phyloP scores from a whole-genome alignment of 1,140 invertebrate species.

The Apis laboriosa region DNA sequence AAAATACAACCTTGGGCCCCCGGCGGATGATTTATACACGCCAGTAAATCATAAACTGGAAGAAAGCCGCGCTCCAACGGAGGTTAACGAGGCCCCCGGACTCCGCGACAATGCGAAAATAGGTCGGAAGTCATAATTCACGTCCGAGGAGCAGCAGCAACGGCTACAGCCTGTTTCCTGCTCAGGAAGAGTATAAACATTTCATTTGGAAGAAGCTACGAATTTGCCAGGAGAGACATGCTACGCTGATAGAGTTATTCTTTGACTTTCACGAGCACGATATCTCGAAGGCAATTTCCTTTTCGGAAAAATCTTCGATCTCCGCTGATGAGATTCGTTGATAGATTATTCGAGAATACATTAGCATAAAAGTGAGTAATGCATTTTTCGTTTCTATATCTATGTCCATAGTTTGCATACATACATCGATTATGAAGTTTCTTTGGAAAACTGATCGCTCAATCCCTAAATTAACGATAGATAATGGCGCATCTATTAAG shows the following conservation, averaged over 20 bases:
- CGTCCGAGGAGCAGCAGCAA: slow-evolving; percentile 37
- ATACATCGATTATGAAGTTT: no score
- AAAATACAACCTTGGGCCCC: background rate
- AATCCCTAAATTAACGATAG: no score
- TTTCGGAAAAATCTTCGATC: slow-evolving; percentile 32
- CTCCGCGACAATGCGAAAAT: slow-evolving; percentile 71
- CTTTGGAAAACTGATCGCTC: no score
- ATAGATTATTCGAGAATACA: background rate
- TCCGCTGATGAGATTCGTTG: background rate
- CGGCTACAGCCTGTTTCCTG: slow-evolving; percentile 23
- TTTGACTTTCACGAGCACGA: slow-evolving; percentile 25
- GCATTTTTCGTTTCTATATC: no score
- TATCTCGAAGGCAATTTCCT: slow-evolving; percentile 23
- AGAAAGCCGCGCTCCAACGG: slow-evolving; percentile 20
- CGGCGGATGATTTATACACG: slow-evolving; percentile 50
- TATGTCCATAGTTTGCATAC: no score
- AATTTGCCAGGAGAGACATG: slow-evolving; percentile 40
- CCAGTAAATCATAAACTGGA: slow-evolving; percentile 50
- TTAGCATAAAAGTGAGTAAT: no score
- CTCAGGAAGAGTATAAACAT: slow-evolving; percentile 34
- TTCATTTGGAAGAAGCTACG: slow-evolving; percentile 42
- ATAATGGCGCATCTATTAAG: no score
- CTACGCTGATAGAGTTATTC: slow-evolving; percentile 13
- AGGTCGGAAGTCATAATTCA: slow-evolving; percentile 79
- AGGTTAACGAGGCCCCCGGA: slow-evolving; percentile 55